A percentile compares a stretch with the other conserved stretches of the same genome.
phyloP scores from a whole-genome alignment of 2,797 vertebrate genomes.

The Naso thynnoides region DNA sequence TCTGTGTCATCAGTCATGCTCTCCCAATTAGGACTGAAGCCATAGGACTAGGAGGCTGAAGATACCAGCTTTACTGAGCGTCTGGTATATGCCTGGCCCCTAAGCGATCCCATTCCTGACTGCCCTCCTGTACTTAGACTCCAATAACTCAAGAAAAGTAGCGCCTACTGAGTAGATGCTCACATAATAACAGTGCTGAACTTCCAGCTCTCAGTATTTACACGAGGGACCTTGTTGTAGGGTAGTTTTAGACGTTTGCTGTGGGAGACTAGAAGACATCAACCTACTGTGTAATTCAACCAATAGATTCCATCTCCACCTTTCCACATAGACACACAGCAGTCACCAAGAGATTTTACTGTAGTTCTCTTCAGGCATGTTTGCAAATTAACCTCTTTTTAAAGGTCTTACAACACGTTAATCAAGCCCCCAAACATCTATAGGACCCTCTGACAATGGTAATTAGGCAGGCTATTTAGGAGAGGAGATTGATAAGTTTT shows the following conservation, averaged over 20 bases:
- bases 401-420: conserved; percentile 38
- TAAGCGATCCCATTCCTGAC: conserved; percentile 54
- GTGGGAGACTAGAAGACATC: conserved; percentile 45
- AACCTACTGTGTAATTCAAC: conserved; percentile 66
- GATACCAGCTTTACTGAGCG: conserved; percentile 54
- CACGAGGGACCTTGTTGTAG: conserved; percentile 39
- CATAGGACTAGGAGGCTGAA: conserved; percentile 64
- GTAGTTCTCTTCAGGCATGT: conserved; percentile 28
- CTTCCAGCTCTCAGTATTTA: conserved; percentile 53
- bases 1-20: conserved; percentile 79
- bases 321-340: conserved; percentile 20
- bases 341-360: conserved; percentile 14
- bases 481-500: too few relatives aligned
- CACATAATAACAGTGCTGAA: conserved; percentile 69
- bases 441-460: conserved; percentile 26
- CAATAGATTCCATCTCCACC: conserved; percentile 55
- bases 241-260: conserved; percentile 39
- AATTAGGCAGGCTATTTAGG: conserved; percentile 49
- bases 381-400: conserved; percentile 46
- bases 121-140: conserved; percentile 57
- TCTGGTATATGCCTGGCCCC: conserved; percentile 55
- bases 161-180: conserved; percentile 57
- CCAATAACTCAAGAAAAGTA: conserved; percentile 65
- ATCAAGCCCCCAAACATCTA: conserved; percentile 25
- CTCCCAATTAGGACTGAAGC: conserved; percentile 71